Evolutionary conservation across 1,140 invertebrate species (phyloP).

Genomic region (Thaumatotibia leucotreta): DNA sequence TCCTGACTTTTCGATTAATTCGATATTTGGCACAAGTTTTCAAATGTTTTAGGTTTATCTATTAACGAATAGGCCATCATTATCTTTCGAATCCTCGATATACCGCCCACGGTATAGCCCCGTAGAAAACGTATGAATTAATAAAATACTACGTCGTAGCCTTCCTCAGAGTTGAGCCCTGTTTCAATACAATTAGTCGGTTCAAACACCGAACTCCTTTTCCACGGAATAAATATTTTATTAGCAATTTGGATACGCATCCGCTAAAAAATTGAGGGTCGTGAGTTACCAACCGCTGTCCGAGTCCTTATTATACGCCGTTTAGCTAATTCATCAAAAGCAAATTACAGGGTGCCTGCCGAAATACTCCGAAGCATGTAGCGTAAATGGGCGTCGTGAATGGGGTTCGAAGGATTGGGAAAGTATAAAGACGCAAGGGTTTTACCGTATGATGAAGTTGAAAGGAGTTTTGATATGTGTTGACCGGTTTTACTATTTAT

Average conservation of each 20-base stretch:
- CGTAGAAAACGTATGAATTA: not conserved
- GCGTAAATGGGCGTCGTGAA: not conserved
- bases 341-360: constrained; percentile 38
- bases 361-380: not conserved
- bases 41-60: no score
- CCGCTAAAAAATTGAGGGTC: not conserved
- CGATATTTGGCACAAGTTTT: no score
- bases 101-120: not conserved
- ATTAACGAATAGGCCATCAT: no score
- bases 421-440: not conserved
- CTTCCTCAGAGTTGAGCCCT: not conserved
- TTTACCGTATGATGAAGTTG: not conserved
- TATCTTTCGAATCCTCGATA: no score
- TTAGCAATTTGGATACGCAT: not conserved
- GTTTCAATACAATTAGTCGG: not conserved
- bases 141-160: not conserved
- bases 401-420: not conserved
- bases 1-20: no score
- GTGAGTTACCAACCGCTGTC: constrained; percentile 7
- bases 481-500: not conserved
- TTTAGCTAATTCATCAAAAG: constrained; percentile 46
- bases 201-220: constrained; percentile 5
- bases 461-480: not conserved
- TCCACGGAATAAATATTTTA: constrained; percentile 8
- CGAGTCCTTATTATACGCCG: constrained; percentile 27